Evolutionary conservation across 2,888 invertebrate genomes (phyloP).

Genomic region (Furcula furcula): DNA sequence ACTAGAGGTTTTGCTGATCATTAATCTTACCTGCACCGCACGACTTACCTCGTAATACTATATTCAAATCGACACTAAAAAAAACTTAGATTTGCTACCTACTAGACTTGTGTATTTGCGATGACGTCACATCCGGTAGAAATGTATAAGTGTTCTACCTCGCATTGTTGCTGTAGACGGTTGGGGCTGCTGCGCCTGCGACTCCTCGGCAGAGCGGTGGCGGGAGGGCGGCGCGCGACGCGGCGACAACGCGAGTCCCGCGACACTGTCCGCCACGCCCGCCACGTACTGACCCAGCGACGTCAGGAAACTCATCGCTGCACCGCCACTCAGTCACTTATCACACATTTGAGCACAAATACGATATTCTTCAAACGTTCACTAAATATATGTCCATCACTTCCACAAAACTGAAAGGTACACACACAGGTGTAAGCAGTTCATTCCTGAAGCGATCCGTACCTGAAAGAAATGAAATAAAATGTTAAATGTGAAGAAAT

Average conservation of each 20-base stretch:
- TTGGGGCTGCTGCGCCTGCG: conserved; percentile 60
- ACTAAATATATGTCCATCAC: conserved; percentile 2
- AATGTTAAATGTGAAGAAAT: background rate
- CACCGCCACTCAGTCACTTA: conserved; percentile 30
- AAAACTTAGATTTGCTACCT: too few species aligned
- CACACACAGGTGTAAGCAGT: background rate
- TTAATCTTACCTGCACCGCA: too few species aligned
- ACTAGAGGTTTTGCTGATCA: too few species aligned
- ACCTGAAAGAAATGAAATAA: conserved; percentile 9
- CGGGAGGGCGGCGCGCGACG: conserved; percentile 87
- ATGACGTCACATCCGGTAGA: too few species aligned
- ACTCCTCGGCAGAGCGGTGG: conserved; percentile 83
- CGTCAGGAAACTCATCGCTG: conserved; percentile 91
- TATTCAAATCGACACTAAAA: too few species aligned
- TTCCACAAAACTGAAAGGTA: too few species aligned
- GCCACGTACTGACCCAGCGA: conserved; percentile 93
- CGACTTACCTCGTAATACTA: too few species aligned
- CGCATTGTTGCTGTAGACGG: conserved; percentile 66
- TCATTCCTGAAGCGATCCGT: conserved; percentile 1
- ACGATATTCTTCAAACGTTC: background rate
- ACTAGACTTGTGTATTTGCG: too few species aligned
- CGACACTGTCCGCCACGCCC: conserved; percentile 92
- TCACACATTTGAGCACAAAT: conserved; percentile 32
- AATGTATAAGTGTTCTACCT: conserved; percentile 49
- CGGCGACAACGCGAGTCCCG: conserved; percentile 89